Conservation (phyloP, 2,797 vertebrate genomes). For the Podarcis lilfordi region DNA sequence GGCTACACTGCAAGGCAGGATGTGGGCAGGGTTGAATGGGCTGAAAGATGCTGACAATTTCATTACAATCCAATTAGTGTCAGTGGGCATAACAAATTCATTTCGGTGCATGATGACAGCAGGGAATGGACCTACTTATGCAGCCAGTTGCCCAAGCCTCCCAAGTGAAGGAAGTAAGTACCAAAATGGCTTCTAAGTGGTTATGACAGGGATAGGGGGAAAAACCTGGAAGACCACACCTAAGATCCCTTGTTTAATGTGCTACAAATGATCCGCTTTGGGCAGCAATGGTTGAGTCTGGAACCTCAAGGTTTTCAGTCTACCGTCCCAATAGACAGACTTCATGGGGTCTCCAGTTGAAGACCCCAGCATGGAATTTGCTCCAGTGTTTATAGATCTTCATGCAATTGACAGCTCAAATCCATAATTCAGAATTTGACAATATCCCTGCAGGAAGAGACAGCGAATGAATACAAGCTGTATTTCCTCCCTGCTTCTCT, state of each 20-base stretch:
- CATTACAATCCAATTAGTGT: not conserved
- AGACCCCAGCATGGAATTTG: no score
- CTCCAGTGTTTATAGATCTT: not conserved
- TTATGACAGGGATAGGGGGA: no score
- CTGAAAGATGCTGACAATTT: not conserved
- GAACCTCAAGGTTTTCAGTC: not conserved
- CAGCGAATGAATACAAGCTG: constrained; percentile 15
- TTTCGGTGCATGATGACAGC: not conserved
- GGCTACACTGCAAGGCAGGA: not conserved
- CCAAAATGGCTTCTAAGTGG: not conserved
- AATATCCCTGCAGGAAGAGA: not conserved
- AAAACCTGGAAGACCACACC: no score
- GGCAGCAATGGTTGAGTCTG: not conserved
- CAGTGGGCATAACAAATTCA: not conserved
- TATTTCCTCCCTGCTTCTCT: constrained; percentile 4
- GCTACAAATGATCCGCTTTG: not conserved
- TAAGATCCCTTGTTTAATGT: not conserved
- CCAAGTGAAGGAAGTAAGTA: not conserved
- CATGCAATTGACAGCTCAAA: not conserved
- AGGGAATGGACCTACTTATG: not conserved
- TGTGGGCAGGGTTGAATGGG: not conserved
- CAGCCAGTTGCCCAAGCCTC: not conserved
- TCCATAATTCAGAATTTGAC: not conserved
- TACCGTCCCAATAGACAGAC: not conserved
- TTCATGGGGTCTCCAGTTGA: no score